Conservation (phyloP, 2,113 vertebrate genomes). For the Vidua chalybeata region DNA sequence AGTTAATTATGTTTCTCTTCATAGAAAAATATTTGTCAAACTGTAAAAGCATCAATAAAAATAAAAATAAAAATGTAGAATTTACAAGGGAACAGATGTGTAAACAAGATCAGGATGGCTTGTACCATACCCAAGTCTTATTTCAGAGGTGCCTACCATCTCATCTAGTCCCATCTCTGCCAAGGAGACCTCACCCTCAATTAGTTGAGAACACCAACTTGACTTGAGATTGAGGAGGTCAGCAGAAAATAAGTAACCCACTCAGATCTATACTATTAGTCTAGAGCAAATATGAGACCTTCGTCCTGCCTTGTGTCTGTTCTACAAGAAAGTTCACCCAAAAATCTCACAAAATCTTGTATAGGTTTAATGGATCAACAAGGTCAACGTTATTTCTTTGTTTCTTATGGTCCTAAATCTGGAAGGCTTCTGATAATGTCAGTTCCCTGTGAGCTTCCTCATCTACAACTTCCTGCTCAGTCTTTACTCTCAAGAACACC, state of each 20-base stretch:
- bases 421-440: not conserved
- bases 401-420: not conserved
- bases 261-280: not conserved
- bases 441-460: not conserved
- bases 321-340: not conserved
- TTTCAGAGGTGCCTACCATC: not conserved
- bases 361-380: not conserved
- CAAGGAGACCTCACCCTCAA: not conserved
- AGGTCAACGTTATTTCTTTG: not conserved
- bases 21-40: slow-evolving; percentile 77
- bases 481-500: not conserved
- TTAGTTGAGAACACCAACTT: not conserved
- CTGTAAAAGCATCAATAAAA: slow-evolving; percentile 70
- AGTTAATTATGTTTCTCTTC: slow-evolving; percentile 79
- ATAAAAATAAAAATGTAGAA: slow-evolving; percentile 64
- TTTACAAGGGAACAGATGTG: slow-evolving; percentile 3
- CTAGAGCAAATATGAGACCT: not conserved
- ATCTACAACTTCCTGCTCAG: not conserved
- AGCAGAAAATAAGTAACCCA: not conserved
- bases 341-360: not conserved
- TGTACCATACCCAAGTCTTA: not conserved
- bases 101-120: not conserved
- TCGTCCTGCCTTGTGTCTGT: not conserved
- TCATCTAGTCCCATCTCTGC: not conserved
- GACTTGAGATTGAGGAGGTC: not conserved